Base-by-base conservation (phyloP, 2,797 vertebrate species). In the Galaxias olidus region DNA sequence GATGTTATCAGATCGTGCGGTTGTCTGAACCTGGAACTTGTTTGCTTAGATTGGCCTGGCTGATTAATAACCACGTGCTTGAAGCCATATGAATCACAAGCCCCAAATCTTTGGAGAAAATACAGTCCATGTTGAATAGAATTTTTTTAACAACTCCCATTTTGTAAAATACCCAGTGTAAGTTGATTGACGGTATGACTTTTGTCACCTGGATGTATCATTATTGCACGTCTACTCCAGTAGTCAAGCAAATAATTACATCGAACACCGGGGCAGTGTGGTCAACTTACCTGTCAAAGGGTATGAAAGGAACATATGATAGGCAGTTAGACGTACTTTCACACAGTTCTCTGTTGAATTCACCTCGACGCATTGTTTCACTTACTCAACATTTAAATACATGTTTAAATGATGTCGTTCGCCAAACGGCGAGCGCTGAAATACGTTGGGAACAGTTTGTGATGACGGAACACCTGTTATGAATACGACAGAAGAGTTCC, bases 1-100 rank as follows among this genome's bases (percentile, higher is more conserved):
- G 91, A 93, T 92, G 91, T 90, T 89, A 1, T 50, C 49, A 50
- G 49, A 50, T 50, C 49, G 15, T 50, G 49, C 49, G 15, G 49
- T 14, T 50, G 14, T 15, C 14, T 8, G 9, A 47, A 11, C 4
- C 46, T 9, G 46, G 15, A 50, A 50, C 9, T 7, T 17, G 49
- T 50, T 50, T 14, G 49, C n/a, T n/a, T 50, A 14, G n/a, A 12
- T 92, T 91, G 91, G 8, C 90, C 90, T 92, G 92, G 91, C 91
- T 92, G 92, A 93, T 93, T 92, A 93, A 91, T 92, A 93, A 78
- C 93, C 91, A 93, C 93, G 92, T 92, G 90, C 89, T 90, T 90
- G 90, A 90, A 92, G 92, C 93, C 92, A 83, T 93, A 93, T 92
- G 92, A 94, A 88, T 94, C 93, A 89, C 92, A 93, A 91, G 93